A percentile compares a stretch with the other conserved stretches of the same genome.
Conservation (phyloP, 2,113 vertebrate genomes). For the Cryptomyrus ogoouensis region DNA sequence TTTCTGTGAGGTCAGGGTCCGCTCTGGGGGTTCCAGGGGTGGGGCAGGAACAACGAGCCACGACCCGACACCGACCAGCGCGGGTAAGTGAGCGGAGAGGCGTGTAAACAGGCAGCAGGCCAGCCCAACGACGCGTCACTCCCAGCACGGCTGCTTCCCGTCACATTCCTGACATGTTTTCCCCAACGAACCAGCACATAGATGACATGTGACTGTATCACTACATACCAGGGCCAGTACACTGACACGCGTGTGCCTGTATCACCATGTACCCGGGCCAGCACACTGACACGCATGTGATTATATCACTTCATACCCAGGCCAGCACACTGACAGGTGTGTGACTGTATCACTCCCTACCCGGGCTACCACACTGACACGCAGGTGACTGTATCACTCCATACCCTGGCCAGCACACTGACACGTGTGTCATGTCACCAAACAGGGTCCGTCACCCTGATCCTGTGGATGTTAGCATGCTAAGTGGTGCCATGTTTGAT, state of each 20-base stretch:
- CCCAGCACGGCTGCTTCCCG: not conserved
- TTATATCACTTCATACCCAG: no score
- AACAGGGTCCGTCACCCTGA: not conserved
- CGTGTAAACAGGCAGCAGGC: not conserved
- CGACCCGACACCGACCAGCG: not conserved
- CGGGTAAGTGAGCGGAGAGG: slow-evolving; percentile 51
- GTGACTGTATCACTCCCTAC: no score
- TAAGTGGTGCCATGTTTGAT: not conserved
- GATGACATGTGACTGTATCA: not conserved
- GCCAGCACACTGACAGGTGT: no score
- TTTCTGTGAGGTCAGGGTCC: slow-evolving; percentile 51
- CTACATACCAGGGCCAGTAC: no score
- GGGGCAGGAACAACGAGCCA: not conserved
- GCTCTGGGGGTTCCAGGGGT: not conserved
- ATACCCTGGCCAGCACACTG: not conserved
- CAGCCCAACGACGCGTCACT: not conserved
- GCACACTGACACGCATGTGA: no score
- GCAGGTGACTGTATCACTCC: not conserved
- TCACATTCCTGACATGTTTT: not conserved
- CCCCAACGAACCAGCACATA: not conserved
- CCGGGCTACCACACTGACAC: not conserved
- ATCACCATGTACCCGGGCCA: not conserved
- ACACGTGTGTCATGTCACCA: not conserved
- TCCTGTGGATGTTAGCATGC: not conserved
- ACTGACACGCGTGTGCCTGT: not conserved